Base-by-base conservation (phyloP, 2,888 invertebrate species). In the Melikaiella ostensackeni region DNA sequence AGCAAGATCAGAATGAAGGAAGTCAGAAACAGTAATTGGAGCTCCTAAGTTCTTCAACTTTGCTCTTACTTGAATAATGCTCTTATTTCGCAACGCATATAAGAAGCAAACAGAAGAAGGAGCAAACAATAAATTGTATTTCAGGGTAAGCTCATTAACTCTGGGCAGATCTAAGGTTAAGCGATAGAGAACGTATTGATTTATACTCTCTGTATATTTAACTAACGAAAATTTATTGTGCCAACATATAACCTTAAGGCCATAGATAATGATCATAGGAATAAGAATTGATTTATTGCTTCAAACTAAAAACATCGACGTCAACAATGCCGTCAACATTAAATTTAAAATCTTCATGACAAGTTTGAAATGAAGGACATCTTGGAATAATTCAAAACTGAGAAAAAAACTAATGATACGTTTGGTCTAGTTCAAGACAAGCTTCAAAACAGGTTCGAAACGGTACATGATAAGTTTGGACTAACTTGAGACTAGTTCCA, bases 61-160 rank as follows among this genome's bases (percentile, higher is more conserved):
- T 27, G 24, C 19, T 66, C 7, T 27, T 66, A 13, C 46, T 30
- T 46, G n/a, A 66, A 66, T 30, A 42, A 30, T 46, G 27, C 42
- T 66, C 8, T 66, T 66, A 19, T 42, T 27, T 24, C 9, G 9
- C 24, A 46, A 46, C 42, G 16, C n/a, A n/a, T 16, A 8, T 66
- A 46, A 66, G 27, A 66, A 66, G 66, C 66, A 46, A 66, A 66
- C 27, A 66, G 16, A 19, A n/a, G 16, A 46, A 27, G 30, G 19
- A 66, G 6, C 1, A 46, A 66, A 27, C 27, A 46, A 27, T 42
- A 30, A 46, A 66, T 66, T 24, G 8, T 46, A 46, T 66, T 66
- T 19, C 19, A 30, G 24, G n/a, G 9, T 4, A 27, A 66, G 27
- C 46, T 66, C 4, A 66, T 77, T 79, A 79, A 80, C 50, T 79